Evolutionary conservation across 2,797 vertebrate genomes (phyloP).

Genomic region (Darevskia mixta): DNA sequence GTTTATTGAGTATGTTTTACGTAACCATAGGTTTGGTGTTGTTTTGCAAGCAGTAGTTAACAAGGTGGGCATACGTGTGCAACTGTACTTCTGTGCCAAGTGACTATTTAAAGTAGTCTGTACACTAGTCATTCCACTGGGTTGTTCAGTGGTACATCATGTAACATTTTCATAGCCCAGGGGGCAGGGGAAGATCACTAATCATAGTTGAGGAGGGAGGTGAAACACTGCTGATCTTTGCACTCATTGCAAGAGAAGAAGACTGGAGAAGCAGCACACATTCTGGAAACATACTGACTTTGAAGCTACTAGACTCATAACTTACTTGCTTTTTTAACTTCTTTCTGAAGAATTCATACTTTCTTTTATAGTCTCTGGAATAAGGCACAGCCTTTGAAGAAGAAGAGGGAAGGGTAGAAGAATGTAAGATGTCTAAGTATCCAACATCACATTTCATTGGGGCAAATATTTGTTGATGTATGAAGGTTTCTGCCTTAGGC

Average conservation of each 20-base stretch:
- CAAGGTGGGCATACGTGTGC: neutral
- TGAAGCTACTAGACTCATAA: constrained; percentile 22
- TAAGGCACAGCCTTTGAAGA: constrained; percentile 93
- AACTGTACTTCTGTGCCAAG: neutral
- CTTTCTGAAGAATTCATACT: constrained; percentile 98
- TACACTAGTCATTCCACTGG: neutral
- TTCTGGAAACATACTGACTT: too few species aligned
- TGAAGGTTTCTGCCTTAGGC: neutral
- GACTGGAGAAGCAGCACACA: neutral
- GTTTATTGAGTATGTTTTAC: too few species aligned
- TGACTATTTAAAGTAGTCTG: neutral
- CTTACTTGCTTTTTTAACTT: constrained; percentile 96
- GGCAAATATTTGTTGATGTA: neutral
- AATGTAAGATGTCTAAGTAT: neutral
- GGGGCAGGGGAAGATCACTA: neutral
- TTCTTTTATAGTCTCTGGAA: constrained; percentile 98
- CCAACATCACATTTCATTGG: too few species aligned
- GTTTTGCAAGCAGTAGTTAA: too few species aligned
- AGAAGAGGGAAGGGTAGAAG: neutral
- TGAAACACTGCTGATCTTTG: neutral
- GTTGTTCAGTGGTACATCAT: neutral
- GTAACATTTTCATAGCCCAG: neutral
- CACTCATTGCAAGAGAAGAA: neutral
- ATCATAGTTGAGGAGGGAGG: neutral
- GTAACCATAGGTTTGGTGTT: too few species aligned